Percentiles rank a stretch among this genome's conserved stretches.
These are phyloP conservation scores for Pelochelys cantorii DNA, from an alignment of 2,797 vertebrate species.

Conservation along the genomic window DNA sequence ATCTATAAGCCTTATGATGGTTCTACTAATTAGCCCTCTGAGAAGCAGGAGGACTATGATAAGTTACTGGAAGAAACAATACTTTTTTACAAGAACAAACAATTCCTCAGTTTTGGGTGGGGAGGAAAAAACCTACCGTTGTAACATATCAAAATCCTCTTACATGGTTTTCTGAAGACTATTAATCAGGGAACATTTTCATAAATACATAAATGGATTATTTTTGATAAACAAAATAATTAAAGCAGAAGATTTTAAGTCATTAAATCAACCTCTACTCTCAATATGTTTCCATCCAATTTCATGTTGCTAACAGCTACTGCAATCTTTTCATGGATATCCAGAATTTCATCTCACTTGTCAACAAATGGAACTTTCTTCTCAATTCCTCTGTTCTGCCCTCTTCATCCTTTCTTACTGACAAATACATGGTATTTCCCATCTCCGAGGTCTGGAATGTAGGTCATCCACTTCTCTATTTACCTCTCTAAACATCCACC, in stretches of 20 bases:
- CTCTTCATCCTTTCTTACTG: background rate
- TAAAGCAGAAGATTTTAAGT: background rate
- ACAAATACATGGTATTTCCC: background rate
- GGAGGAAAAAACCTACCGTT: background rate
- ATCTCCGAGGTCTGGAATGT: background rate
- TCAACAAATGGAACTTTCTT: background rate
- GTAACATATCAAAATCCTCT: background rate
- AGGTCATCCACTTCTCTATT: background rate
- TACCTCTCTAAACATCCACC: background rate
- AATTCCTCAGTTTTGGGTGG: background rate
- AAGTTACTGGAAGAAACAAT: background rate
- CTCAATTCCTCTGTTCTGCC: background rate
- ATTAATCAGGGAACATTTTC: background rate
- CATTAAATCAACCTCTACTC: background rate
- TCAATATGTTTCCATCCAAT: background rate
- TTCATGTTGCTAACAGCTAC: background rate
- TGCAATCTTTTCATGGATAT: background rate
- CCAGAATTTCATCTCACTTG: background rate
- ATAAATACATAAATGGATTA: background rate
- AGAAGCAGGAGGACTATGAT: rapidly evolving
- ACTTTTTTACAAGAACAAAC: background rate
- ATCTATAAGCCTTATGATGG: rapidly evolving
- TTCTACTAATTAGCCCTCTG: background rate
- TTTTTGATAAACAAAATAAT: background rate
- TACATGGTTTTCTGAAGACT: background rate